Percentiles rank a stretch among this genome's conserved stretches.
phyloP scores from a whole-genome alignment of 2,113 vertebrate genomes.

The Macquaria australasica region DNA sequence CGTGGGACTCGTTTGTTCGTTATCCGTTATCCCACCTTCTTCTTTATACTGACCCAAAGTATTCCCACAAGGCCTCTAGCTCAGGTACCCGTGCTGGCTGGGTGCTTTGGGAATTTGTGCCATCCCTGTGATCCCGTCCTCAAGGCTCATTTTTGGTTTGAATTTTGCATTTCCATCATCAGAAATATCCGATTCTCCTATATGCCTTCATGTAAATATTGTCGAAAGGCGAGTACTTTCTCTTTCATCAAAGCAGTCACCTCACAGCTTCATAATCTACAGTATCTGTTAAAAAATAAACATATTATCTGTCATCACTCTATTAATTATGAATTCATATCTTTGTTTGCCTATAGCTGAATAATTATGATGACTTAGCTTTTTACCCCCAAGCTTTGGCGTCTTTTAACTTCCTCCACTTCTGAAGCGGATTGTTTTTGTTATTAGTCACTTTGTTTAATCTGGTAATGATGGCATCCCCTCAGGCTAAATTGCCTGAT shows the following conservation, averaged over 20 bases:
- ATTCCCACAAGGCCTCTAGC: slow-evolving; percentile 65
- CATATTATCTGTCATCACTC: slow-evolving; percentile 61
- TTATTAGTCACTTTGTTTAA: slow-evolving; percentile 86
- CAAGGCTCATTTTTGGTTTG: slow-evolving; percentile 42
- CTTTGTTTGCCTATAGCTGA: slow-evolving; percentile 75
- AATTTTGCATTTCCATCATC: slow-evolving; percentile 42
- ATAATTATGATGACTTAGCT: slow-evolving; percentile 85
- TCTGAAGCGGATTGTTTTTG: slow-evolving; percentile 80
- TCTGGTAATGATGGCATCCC: slow-evolving; percentile 81
- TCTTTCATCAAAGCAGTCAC: slow-evolving; percentile 44
- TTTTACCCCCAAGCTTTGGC: slow-evolving; percentile 78
- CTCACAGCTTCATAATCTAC: slow-evolving; percentile 12
- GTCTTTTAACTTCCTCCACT: slow-evolving; percentile 82
- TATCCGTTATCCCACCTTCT: slow-evolving; percentile 49
- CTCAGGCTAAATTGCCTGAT: slow-evolving; percentile 81
- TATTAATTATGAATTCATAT: slow-evolving; percentile 72
- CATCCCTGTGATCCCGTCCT: slow-evolving; percentile 42
- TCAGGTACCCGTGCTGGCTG: slow-evolving; percentile 35
- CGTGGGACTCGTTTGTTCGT: slow-evolving; percentile 57
- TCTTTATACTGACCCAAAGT: slow-evolving; percentile 58
- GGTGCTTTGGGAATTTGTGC: slow-evolving; percentile 63
- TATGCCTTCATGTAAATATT: slow-evolving; percentile 41
- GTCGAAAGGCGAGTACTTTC: slow-evolving; percentile 3
- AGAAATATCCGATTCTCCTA: slow-evolving; percentile 25
- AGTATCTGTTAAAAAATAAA: slow-evolving; percentile 46